phyloP scores from a whole-genome alignment of 2,113 vertebrate genomes.

The Pantherophis guttatus region DNA sequence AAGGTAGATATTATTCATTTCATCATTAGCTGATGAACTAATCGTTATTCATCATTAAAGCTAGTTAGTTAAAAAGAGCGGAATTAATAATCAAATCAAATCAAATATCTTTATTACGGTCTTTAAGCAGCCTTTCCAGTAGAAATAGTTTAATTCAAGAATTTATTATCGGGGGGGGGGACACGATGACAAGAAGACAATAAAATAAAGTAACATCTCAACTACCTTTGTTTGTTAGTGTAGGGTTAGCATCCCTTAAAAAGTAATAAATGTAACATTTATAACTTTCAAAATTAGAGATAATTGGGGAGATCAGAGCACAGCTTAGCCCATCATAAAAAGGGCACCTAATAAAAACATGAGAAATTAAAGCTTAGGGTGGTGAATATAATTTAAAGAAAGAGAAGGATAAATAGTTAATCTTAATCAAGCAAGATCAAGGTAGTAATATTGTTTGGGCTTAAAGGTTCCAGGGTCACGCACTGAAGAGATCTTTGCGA shows the following conservation, averaged over 20 bases:
- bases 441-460: not conserved
- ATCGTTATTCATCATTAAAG: not conserved
- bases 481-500: conserved; percentile 83
- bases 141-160: not conserved
- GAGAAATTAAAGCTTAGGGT: not conserved
- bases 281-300: not conserved
- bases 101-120: not conserved
- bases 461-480: conserved; percentile 74
- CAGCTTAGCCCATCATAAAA: not conserved
- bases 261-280: not conserved
- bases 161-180: not conserved
- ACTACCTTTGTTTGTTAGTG: not conserved
- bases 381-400: not conserved
- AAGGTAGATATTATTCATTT: conserved; percentile 69
- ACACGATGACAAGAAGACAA: not conserved
- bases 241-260: not conserved
- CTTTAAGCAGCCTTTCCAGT: not conserved
- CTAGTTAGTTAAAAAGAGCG: not conserved
- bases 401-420: not conserved
- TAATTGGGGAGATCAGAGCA: not conserved
- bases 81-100: not conserved
- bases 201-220: not conserved
- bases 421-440: not conserved
- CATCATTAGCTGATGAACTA: not conserved
- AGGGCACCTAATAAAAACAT: not conserved